Percentiles rank a stretch among this genome's conserved stretches.
Evolutionary conservation across 2,113 vertebrate genomes (phyloP).

Genomic region (Aspidoscelis tigris): DNA sequence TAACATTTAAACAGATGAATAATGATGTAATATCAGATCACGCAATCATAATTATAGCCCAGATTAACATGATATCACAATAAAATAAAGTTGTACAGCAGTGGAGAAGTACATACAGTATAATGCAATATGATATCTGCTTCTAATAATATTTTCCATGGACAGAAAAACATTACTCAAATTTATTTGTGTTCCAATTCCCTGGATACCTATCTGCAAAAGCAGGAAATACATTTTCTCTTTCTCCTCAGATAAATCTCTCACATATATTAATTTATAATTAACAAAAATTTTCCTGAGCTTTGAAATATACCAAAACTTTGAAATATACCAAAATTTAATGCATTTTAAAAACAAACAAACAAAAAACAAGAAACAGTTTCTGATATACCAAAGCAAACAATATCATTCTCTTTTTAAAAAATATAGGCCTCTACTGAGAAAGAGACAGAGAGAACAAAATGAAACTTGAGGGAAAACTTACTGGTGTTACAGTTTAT

Average conservation of each 20-base stretch:
- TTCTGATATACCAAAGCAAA: conserved; percentile 81
- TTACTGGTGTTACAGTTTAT: conserved; percentile 99
- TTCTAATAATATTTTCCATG: conserved; percentile 47
- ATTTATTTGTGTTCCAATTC: conserved; percentile 59
- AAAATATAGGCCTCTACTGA: conserved; percentile 45
- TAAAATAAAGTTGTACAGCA: conserved; percentile 33
- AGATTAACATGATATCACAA: conserved; percentile 18
- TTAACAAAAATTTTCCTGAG: conserved; percentile 34
- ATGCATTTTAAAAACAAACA: conserved; percentile 6
- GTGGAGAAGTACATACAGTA: conserved; percentile 77
- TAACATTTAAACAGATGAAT: background rate
- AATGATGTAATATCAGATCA: conserved; percentile 52
- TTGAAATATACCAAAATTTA: conserved; percentile 21
- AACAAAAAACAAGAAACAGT: conserved; percentile 52
- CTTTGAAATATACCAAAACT: conserved; percentile 51
- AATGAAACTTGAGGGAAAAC: conserved; percentile 99
- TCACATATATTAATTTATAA: conserved; percentile 31
- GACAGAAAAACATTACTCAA: conserved; percentile 68
- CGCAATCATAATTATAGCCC: conserved; percentile 47
- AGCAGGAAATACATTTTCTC: conserved; percentile 66
- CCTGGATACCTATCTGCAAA: conserved; percentile 67
- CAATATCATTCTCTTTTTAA: conserved; percentile 76
- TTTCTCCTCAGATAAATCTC: conserved; percentile 50
- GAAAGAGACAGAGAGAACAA: conserved; percentile 83
- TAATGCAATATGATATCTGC: conserved; percentile 47